Evolutionary conservation across 2,797 vertebrate genomes (phyloP).

Genomic region (Urophycis tenuis): DNA sequence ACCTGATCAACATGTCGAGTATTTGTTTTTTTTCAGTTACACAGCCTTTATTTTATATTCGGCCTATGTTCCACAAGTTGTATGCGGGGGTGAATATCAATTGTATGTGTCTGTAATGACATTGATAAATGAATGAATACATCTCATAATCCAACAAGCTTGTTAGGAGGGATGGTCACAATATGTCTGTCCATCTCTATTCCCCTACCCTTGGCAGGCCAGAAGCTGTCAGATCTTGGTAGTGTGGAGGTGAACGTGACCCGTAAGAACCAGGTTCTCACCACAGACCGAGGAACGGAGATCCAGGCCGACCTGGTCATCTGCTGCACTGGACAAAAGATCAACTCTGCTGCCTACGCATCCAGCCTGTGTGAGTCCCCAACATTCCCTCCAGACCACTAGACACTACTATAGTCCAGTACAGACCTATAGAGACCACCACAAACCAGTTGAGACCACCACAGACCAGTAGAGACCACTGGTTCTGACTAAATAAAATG

Average conservation of each 20-base stretch:
- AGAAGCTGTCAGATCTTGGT: conserved; percentile 52
- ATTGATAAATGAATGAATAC: too few relatives aligned
- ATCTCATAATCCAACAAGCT: too few relatives aligned
- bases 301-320: conserved; percentile 76
- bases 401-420: background rate
- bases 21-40: too few relatives aligned
- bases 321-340: conserved; percentile 74
- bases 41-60: too few relatives aligned
- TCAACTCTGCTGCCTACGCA: conserved; percentile 78
- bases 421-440: background rate
- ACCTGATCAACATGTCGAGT: background rate
- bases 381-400: background rate
- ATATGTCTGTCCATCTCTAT: background rate
- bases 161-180: too few relatives aligned
- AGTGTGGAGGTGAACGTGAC: conserved; percentile 68
- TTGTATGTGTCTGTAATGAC: background rate
- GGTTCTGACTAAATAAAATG: too few relatives aligned
- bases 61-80: too few relatives aligned
- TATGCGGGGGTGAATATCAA: too few relatives aligned
- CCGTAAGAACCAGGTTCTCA: conserved; percentile 61
- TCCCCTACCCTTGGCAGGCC: conserved; percentile 29
- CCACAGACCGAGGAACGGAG: conserved; percentile 69
- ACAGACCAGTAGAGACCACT: background rate
- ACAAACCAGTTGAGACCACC: background rate
- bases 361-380: conserved; percentile 70